Conservation (phyloP, 1,140 invertebrate species). For the Brachionus sp. region DNA sequence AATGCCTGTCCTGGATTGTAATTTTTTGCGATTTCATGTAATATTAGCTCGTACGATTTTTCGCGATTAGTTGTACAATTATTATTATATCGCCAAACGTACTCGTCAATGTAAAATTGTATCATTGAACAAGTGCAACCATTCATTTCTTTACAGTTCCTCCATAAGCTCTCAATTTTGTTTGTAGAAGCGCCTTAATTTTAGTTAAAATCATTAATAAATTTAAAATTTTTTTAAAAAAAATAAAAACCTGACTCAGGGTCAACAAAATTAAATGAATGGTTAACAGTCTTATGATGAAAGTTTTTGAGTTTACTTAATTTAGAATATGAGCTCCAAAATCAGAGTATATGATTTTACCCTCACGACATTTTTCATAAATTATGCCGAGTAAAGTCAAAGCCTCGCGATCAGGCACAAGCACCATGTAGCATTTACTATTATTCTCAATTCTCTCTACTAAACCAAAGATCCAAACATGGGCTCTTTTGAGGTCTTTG, state of each 20-base stretch:
- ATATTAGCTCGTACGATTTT: too few relatives aligned
- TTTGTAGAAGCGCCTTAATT: too few relatives aligned
- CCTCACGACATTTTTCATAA: neutral
- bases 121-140: neutral
- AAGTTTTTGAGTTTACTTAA: neutral
- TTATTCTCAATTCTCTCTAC: neutral
- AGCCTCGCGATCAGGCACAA: neutral
- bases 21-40: too few relatives aligned
- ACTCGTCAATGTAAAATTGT: neutral
- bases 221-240: too few relatives aligned
- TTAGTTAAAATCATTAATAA: too few relatives aligned
- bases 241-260: neutral
- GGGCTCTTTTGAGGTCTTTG: neutral
- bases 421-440: neutral
- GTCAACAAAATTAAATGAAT: neutral
- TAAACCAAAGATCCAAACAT: neutral
- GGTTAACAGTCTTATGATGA: neutral
- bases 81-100: neutral
- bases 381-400: neutral
- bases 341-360: neutral
- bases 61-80: too few relatives aligned
- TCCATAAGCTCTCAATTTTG: too few relatives aligned
- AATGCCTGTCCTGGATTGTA: too few relatives aligned
- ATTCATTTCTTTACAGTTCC: neutral
- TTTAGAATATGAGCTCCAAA: neutral